These are phyloP conservation scores for Syndactyla subalaris DNA, from an alignment of 2,797 vertebrate species.

Conservation along the genomic window DNA sequence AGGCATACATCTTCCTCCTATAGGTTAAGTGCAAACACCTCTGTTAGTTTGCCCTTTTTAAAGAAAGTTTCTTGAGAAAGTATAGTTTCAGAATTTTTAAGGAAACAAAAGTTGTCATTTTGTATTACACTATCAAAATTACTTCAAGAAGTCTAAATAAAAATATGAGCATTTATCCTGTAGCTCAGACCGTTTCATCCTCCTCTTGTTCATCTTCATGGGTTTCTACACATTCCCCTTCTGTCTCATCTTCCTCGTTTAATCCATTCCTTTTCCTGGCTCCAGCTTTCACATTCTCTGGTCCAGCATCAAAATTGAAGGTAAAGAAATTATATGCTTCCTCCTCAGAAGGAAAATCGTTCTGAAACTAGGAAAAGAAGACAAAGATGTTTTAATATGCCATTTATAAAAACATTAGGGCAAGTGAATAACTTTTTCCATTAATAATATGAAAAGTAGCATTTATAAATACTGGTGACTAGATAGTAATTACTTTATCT, in stretches of 20 bases:
- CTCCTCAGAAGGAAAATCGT: conserved; percentile 83
- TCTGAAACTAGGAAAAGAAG: conserved; percentile 69
- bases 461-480: neutral
- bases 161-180: neutral
- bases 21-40: neutral
- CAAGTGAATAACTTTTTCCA: neutral
- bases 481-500: neutral
- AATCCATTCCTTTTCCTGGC: conserved; percentile 18
- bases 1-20: conserved; percentile 85
- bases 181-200: conserved; percentile 50
- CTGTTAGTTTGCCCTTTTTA: neutral
- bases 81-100: neutral
- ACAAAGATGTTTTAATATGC: neutral
- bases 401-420: neutral
- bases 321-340: conserved; percentile 95
- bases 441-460: neutral
- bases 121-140: neutral
- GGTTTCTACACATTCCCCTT: conserved; percentile 23
- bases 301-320: conserved; percentile 87
- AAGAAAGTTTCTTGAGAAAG: neutral
- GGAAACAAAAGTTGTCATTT: neutral
- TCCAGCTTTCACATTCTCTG: conserved; percentile 63
- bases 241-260: conserved; percentile 54
- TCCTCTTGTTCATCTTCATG: conserved; percentile 64
- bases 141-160: neutral